Base-by-base conservation (phyloP, 1,140 invertebrate genomes). In the Neoseiulus cucumeris region DNA sequence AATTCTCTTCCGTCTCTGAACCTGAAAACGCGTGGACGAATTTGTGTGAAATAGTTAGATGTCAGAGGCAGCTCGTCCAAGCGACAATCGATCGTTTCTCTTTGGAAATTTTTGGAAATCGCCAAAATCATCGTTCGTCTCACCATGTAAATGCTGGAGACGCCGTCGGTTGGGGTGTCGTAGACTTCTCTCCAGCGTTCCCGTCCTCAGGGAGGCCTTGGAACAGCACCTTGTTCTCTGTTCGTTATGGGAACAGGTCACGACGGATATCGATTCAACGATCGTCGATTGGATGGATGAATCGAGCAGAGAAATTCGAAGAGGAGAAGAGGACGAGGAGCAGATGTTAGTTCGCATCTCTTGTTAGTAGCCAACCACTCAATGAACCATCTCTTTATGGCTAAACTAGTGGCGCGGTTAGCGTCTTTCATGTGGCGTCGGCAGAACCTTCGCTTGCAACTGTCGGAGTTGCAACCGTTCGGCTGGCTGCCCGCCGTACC, bases 1-100 rank as follows among this genome's bases (percentile, higher is more conserved):
- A 94, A 91, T 9, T 85, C 81, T 67, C 84, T 79, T 1, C 91
- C 92, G 75, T 95, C 90, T 68, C 87, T 83, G 68, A 88, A 85
- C 92, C 78, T 78, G 68, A 14, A 64, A 67, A 6, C 0, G 7
- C 33, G 12, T 44, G 51, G 28, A 44, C 17, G 20, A 42, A 39
- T 6, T 9, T 9, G 33, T 39, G 33, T 6, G 33, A 9, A 39
- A 39, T n/a, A n/a, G n/a, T n/a, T n/a, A n/a, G 33, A 39, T 39
- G 4, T 9, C 33, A 39, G 33, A n/a, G n/a, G n/a, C n/a, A n/a
- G n/a, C n/a, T n/a, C 33, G 33, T 39, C 33, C 33, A n/a, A n/a
- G n/a, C n/a, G 33, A 39, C 33, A 4, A 39, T 9, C 33, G 33
- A 39, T 39, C 4, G 9, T 39, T 4, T 39, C 4, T 9, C 4